Evolutionary conservation across 2,888 invertebrate genomes (phyloP).

Genomic region (Trichopoda pennipes): DNA sequence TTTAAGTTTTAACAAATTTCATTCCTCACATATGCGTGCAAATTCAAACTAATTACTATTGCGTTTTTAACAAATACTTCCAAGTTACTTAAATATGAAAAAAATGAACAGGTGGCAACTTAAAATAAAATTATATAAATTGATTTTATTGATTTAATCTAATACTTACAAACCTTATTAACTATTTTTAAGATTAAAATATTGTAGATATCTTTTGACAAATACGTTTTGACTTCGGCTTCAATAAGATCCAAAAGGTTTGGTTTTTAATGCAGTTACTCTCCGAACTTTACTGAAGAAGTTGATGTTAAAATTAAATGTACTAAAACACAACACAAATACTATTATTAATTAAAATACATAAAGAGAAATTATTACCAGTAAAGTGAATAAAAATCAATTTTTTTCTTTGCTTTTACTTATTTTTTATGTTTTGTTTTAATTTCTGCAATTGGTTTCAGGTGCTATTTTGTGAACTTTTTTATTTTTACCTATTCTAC

Average conservation of each 20-base stretch:
- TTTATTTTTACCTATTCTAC: background rate
- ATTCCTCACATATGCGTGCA: too few species aligned
- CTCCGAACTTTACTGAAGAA: slow-evolving; percentile 11
- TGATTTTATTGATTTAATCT: slow-evolving; percentile 33
- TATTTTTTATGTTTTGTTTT: slow-evolving; percentile 17
- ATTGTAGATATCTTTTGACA: background rate
- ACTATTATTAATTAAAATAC: background rate
- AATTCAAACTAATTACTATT: too few species aligned
- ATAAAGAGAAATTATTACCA: slow-evolving; percentile 11
- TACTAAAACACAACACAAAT: slow-evolving; percentile 14
- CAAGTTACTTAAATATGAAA: too few species aligned
- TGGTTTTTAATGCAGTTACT: slow-evolving; percentile 4
- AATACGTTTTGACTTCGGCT: background rate
- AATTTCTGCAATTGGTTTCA: slow-evolving; percentile 2
- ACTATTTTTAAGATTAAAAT: slow-evolving; percentile 37
- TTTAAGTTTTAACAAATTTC: too few species aligned
- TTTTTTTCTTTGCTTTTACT: slow-evolving; percentile 16
- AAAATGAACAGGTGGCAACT: background rate
- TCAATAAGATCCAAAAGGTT: background rate
- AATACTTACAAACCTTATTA: slow-evolving; percentile 59
- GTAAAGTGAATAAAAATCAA: slow-evolving; percentile 26
- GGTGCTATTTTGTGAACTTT: background rate
- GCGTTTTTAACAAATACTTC: too few species aligned
- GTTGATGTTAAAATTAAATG: slow-evolving; percentile 9
- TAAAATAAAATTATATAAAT: background rate